Conservation (phyloP, 2,113 vertebrate species). For the Strix aluco region DNA sequence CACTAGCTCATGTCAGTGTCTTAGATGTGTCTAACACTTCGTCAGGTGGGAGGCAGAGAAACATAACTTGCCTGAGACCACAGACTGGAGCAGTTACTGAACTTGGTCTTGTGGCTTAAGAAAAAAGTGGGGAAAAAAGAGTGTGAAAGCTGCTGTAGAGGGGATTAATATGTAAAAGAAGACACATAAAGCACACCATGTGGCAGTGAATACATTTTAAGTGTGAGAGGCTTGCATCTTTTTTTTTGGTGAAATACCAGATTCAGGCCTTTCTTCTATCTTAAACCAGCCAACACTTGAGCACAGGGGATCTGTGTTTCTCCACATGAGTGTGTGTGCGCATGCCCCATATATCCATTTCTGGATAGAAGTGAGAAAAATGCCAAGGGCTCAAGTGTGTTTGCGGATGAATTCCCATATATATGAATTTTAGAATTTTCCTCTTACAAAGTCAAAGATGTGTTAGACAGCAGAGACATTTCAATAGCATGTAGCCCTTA, state of each 20-base stretch:
- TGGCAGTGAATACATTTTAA: not conserved
- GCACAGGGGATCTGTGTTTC: not conserved
- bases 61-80: not conserved
- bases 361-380: not conserved
- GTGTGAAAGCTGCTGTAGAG: not conserved
- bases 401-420: not conserved
- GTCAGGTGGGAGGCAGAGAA: not conserved
- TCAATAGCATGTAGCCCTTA: not conserved
- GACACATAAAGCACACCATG: not conserved
- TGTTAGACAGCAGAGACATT: not conserved
- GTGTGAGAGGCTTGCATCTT: not conserved
- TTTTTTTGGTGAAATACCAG: not conserved
- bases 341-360: not conserved
- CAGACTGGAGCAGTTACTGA: not conserved
- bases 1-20: not conserved
- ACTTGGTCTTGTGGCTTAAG: not conserved
- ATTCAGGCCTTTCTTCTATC: not conserved
- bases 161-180: not conserved
- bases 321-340: accelerated
- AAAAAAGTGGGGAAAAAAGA: not conserved
- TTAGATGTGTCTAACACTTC: not conserved
- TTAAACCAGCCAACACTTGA: not conserved
- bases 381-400: not conserved
- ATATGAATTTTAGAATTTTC: not conserved
- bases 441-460: not conserved